Evolutionary conservation across 2,888 invertebrate genomes (phyloP).

Genomic region (Poecilus cupreus): DNA sequence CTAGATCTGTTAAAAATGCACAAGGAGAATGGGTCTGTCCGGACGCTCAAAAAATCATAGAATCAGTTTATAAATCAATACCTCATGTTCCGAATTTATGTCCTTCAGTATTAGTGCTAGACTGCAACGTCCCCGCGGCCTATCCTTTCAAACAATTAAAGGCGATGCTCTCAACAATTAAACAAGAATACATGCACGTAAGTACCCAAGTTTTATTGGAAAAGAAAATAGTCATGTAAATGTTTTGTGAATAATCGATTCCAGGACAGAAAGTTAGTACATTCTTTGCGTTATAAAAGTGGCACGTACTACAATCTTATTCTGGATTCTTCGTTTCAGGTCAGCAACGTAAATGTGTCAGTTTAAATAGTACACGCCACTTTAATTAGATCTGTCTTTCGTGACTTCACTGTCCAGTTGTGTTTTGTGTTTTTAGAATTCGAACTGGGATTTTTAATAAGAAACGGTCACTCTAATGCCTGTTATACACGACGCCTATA

Average conservation of each 20-base stretch:
- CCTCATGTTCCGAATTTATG: conserved; percentile 77
- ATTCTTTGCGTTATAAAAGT: conserved; percentile 56
- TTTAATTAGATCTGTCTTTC: conserved; percentile 49
- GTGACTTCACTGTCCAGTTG: conserved; percentile 52
- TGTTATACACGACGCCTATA: too few species aligned
- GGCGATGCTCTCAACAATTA: conserved; percentile 74
- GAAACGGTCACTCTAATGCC: not conserved
- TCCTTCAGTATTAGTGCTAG: conserved; percentile 76
- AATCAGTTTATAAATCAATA: conserved; percentile 73
- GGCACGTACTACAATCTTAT: conserved; percentile 58
- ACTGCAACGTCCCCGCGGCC: conserved; percentile 78
- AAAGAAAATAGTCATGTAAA: not conserved
- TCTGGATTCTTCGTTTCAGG: conserved; percentile 57
- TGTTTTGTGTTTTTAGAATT: conserved; percentile 45
- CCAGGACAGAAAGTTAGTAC: conserved; percentile 54
- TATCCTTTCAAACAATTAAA: conserved; percentile 78
- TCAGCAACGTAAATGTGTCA: conserved; percentile 48
- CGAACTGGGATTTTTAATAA: not conserved
- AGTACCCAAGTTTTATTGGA: conserved; percentile 56
- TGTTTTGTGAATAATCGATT: conserved; percentile 48
- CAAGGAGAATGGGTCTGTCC: conserved; percentile 77
- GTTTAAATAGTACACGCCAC: conserved; percentile 47
- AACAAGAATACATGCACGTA: conserved; percentile 75
- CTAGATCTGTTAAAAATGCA: conserved; percentile 73
- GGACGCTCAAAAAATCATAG: conserved; percentile 74